Percentiles rank a stretch among this genome's conserved stretches.
These are phyloP conservation scores for Syncerus caffer DNA, from an alignment of 2,797 vertebrate genomes.

Conservation along the genomic window DNA sequence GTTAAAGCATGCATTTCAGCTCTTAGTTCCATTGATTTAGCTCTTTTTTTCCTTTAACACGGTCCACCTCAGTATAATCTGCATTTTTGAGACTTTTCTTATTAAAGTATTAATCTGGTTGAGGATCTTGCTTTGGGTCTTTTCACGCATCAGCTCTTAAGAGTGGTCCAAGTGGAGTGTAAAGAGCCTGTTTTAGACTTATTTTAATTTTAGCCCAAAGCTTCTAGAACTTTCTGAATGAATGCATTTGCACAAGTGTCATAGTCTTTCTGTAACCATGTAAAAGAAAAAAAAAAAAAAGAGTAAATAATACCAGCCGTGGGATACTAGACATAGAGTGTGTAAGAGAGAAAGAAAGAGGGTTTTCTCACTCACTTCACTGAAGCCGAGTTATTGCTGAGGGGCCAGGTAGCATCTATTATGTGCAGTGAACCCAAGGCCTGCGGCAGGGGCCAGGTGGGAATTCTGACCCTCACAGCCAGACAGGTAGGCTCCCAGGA, in stretches of 20 bases:
- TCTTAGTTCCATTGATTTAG: not conserved
- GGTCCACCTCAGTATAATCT: not conserved
- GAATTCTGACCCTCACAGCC: not conserved
- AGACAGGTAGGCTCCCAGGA: fast-evolving
- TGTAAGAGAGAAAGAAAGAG: not conserved
- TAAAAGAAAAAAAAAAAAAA: not conserved
- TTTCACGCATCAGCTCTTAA: not conserved
- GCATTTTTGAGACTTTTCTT: not conserved
- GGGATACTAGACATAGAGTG: not conserved
- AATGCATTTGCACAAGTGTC: not conserved
- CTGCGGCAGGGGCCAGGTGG: too few relatives aligned
- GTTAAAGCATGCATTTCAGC: not conserved
- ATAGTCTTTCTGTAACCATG: not conserved
- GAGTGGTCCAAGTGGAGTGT: not conserved
- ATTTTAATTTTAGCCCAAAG: not conserved
- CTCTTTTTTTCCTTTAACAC: too few relatives aligned
- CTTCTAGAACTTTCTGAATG: not conserved
- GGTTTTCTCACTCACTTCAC: not conserved
- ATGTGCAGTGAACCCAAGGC: fast-evolving
- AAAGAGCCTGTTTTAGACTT: not conserved
- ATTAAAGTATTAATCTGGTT: not conserved
- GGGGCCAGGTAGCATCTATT: not conserved
- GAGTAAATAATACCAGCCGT: not conserved
- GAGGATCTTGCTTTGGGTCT: not conserved
- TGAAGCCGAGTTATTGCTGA: not conserved